A percentile compares a stretch with the other conserved stretches of the same genome.
phyloP scores from a whole-genome alignment of 2,888 invertebrate species.

The Pharmacophagus antenor region DNA sequence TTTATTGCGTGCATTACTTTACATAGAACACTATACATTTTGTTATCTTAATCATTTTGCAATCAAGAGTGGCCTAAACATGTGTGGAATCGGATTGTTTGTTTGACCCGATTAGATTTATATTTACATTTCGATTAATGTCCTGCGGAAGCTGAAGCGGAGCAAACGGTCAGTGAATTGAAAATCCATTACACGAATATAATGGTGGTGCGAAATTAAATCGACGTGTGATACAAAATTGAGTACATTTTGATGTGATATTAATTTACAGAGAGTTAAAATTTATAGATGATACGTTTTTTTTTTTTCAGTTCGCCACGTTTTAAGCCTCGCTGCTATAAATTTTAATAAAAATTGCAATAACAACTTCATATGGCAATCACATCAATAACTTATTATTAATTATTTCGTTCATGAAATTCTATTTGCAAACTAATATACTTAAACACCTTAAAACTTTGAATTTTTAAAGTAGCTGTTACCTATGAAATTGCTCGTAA shows the following conservation, averaged over 20 bases:
- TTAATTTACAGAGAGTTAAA: not conserved
- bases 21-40: not conserved
- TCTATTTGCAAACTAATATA: too few species aligned
- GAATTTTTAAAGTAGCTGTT: too few species aligned
- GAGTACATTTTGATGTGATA: not conserved
- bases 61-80: constrained; percentile 6
- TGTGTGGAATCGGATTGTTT: constrained; percentile 12
- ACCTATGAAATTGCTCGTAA: too few species aligned
- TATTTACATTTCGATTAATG: constrained; percentile 23
- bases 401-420: too few species aligned
- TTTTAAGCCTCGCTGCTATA: not conserved
- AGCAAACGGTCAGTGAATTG: constrained; percentile 20
- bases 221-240: constrained; percentile 7
- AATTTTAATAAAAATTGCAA: too few species aligned
- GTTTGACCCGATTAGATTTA: constrained; percentile 21
- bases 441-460: too few species aligned
- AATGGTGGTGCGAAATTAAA: constrained; percentile 14
- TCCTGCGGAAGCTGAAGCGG: constrained; percentile 15
- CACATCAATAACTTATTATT: too few species aligned
- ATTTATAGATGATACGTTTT: not conserved
- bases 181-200: constrained; percentile 17
- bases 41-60: not conserved
- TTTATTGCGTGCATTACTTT: not conserved
- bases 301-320: not conserved
- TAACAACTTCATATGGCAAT: too few species aligned